Percentiles rank a stretch among this genome's conserved stretches.
Conservation (phyloP, 1,140 invertebrate species). For the Drosophila pruinosa region DNA sequence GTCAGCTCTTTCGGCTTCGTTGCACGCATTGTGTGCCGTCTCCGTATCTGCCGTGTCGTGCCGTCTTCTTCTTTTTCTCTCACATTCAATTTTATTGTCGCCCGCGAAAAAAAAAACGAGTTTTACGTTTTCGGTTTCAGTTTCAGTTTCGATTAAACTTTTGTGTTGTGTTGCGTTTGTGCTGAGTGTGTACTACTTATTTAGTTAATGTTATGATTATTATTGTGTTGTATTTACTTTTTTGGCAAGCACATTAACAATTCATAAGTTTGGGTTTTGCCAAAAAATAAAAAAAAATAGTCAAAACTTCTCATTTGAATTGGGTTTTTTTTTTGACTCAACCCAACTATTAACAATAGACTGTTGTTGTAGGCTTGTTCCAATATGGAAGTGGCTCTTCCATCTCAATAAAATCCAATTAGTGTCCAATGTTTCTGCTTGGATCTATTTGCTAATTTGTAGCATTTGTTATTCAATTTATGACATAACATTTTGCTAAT, state of each 20-base stretch:
- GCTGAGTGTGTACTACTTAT: constrained; percentile 61
- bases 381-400: no score
- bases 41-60: constrained; percentile 21
- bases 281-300: not conserved
- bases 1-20: constrained; percentile 63
- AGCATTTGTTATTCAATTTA: not conserved
- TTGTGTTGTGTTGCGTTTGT: constrained; percentile 26
- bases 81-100: constrained; percentile 19
- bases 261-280: constrained; percentile 49
- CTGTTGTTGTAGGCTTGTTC: no score
- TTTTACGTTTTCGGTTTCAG: constrained; percentile 44
- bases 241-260: constrained; percentile 47
- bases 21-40: constrained; percentile 50
- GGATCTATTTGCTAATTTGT: not conserved
- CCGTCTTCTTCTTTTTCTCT: constrained; percentile 9
- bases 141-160: constrained; percentile 14
- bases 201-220: constrained; percentile 42
- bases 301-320: constrained; percentile 7
- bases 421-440: not conserved
- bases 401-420: constrained; percentile 21
- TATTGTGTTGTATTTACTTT: constrained; percentile 25
- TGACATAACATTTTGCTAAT: not conserved
- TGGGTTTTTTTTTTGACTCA: constrained; percentile 8
- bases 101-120: constrained; percentile 59
- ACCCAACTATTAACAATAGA: not conserved